Percentiles rank a stretch among this genome's conserved stretches.
These are phyloP conservation scores for Aurelia coerulea DNA, from an alignment of 30 jellyfish, hydroid and myxozoan genomes.

Conservation along the genomic window DNA sequence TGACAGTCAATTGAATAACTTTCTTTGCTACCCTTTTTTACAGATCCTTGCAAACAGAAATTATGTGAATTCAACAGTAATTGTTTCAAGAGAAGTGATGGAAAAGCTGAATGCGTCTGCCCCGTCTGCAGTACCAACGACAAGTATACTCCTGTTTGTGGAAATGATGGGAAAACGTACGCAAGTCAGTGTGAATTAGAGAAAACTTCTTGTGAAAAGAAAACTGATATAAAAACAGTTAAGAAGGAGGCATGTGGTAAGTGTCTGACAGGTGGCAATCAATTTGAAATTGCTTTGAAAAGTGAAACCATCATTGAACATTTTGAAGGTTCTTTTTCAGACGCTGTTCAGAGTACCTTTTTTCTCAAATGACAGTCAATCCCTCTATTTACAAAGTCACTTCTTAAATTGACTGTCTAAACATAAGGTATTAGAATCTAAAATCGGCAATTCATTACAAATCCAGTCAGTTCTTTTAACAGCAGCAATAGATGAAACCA, in stretches of 20 bases:
- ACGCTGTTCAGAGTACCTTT: too few relatives aligned
- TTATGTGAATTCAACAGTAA: conserved; percentile 44
- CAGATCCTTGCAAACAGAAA: conserved; percentile 74
- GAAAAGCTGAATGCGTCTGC: conserved; percentile 81
- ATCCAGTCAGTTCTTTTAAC: too few relatives aligned
- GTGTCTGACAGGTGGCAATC: not conserved
- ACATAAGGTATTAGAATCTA: too few relatives aligned
- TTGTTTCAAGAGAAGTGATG: conserved; percentile 64
- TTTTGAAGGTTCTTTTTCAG: too few relatives aligned
- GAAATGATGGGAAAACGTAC: conserved; percentile 56
- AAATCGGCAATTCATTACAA: too few relatives aligned
- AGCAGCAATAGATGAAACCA: too few relatives aligned
- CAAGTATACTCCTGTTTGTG: conserved; percentile 69
- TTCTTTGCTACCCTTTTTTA: not conserved
- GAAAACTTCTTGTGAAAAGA: conserved; percentile 29
- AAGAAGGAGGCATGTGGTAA: conserved; percentile 69
- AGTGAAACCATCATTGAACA: too few relatives aligned
- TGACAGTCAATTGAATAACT: not conserved
- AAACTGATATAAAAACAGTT: conserved; percentile 6
- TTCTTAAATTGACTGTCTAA: too few relatives aligned
- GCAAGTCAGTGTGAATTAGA: conserved; percentile 54
- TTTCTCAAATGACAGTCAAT: too few relatives aligned
- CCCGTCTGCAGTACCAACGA: conserved; percentile 51
- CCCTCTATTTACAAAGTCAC: too few relatives aligned
- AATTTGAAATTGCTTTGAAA: too few relatives aligned